Percentiles rank a stretch among this genome's conserved stretches.
Conservation (phyloP, 2,113 vertebrate genomes). For the Leucosticte australis region DNA sequence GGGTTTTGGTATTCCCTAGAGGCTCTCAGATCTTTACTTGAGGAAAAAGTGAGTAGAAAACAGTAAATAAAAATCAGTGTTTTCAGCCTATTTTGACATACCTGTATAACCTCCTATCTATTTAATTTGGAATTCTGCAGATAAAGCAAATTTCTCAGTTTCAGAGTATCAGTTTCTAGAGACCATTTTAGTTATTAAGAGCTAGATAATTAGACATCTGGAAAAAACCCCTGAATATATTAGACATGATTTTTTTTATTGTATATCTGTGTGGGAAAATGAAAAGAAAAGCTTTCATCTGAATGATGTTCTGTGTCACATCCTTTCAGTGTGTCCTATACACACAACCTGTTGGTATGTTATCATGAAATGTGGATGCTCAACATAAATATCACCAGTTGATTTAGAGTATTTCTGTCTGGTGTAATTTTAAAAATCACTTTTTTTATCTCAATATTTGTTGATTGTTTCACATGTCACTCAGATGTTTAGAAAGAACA, state of each 20-base stretch:
- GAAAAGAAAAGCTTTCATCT: background rate
- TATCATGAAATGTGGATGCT: background rate
- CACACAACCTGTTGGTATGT: background rate
- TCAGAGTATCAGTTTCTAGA: background rate
- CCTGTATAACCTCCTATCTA: background rate
- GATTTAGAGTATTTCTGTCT: background rate
- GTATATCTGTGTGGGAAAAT: background rate
- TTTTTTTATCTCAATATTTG: background rate
- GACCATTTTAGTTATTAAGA: background rate
- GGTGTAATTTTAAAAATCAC: background rate
- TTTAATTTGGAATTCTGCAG: background rate
- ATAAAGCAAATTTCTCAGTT: background rate
- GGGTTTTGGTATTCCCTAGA: background rate
- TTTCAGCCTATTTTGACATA: background rate
- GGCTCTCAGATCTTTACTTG: background rate
- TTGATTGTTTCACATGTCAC: background rate
- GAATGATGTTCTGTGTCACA: background rate
- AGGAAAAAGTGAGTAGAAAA: background rate
- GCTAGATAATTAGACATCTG: background rate
- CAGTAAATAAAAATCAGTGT: background rate
- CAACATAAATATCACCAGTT: background rate
- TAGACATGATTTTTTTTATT: background rate
- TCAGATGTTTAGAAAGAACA: background rate
- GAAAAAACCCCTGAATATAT: background rate
- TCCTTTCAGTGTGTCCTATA: background rate